Percentiles rank a stretch among this genome's conserved stretches.
These are phyloP conservation scores for Hemicrepidius hirtus DNA, from an alignment of 2,888 invertebrate species.

Conservation along the genomic window DNA sequence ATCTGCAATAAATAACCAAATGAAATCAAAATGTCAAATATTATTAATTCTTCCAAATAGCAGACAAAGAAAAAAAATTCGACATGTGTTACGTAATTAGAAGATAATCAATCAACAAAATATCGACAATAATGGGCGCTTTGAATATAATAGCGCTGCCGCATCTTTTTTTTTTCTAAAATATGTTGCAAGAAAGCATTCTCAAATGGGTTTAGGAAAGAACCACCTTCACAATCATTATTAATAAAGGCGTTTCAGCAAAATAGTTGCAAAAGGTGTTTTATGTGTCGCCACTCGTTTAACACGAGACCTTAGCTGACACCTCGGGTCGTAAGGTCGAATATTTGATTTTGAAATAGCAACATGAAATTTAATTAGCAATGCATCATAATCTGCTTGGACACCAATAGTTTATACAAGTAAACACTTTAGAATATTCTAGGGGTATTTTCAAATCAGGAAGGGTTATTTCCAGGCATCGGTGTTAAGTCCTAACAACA, in stretches of 20 bases:
- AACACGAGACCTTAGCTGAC: constrained; percentile 40
- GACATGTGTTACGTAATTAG: constrained; percentile 15
- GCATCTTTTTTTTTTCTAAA: not conserved
- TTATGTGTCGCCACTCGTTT: constrained; percentile 44
- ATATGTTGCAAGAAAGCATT: not conserved
- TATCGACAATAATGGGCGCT: constrained; percentile 21
- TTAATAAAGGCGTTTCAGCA: constrained; percentile 41
- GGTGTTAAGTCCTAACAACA: no score
- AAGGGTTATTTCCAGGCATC: no score
- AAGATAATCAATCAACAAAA: constrained; percentile 28
- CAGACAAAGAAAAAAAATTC: not conserved
- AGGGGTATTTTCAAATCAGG: no score
- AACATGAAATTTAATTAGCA: constrained; percentile 40
- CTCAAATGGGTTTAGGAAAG: constrained; percentile 11
- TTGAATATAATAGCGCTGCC: constrained; percentile 5
- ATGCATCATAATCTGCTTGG: constrained; percentile 21
- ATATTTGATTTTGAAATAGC: constrained; percentile 50
- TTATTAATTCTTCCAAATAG: constrained; percentile 13
- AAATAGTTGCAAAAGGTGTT: constrained; percentile 47
- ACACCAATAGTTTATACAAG: no score
- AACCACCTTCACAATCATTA: constrained; percentile 21
- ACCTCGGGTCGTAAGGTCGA: constrained; percentile 47
- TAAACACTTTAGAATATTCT: no score
- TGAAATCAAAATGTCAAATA: constrained; percentile 17
- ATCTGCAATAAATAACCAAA: not conserved